These are phyloP conservation scores for Agrotis exclamationis DNA, from an alignment of 2,888 invertebrate species.

Conservation along the genomic window DNA sequence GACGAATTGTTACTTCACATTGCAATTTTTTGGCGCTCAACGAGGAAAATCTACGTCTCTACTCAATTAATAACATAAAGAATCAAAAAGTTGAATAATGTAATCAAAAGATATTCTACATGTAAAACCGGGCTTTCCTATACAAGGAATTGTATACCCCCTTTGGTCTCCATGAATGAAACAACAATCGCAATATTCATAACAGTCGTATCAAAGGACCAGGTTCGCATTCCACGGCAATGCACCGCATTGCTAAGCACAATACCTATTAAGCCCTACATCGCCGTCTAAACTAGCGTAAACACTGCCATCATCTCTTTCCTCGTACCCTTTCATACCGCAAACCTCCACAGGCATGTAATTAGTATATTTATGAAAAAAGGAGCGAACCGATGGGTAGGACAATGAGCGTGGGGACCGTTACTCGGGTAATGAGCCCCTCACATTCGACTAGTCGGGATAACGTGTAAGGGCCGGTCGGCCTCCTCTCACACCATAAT, in stretches of 20 bases:
- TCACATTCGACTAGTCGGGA: conserved; percentile 72
- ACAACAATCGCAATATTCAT: conserved; percentile 53
- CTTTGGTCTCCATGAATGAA: conserved; percentile 25
- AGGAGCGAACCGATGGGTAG: conserved; percentile 66
- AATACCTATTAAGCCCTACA: conserved; percentile 50
- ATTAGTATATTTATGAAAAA: conserved; percentile 70
- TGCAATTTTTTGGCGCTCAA: conserved; percentile 1
- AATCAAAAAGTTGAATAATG: neutral
- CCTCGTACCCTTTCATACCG: conserved; percentile 54
- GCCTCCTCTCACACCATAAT: conserved; percentile 65
- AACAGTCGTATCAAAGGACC: conserved; percentile 54
- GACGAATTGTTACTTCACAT: conserved; percentile 10
- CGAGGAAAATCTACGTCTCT: neutral
- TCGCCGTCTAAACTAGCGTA: conserved; percentile 48
- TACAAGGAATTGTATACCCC: conserved; percentile 32
- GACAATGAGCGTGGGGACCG: conserved; percentile 68
- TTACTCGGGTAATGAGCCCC: conserved; percentile 75
- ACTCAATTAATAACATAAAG: neutral
- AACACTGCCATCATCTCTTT: conserved; percentile 51
- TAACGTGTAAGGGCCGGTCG: conserved; percentile 67
- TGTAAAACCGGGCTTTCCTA: conserved; percentile 4
- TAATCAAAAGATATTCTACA: neutral
- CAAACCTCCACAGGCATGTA: conserved; percentile 59
- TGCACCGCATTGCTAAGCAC: conserved; percentile 47
- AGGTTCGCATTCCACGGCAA: conserved; percentile 46